A percentile compares a stretch with the other conserved stretches of the same genome.
phyloP scores from a whole-genome alignment of 2,113 vertebrate genomes.

The Pterocles gutturalis region DNA sequence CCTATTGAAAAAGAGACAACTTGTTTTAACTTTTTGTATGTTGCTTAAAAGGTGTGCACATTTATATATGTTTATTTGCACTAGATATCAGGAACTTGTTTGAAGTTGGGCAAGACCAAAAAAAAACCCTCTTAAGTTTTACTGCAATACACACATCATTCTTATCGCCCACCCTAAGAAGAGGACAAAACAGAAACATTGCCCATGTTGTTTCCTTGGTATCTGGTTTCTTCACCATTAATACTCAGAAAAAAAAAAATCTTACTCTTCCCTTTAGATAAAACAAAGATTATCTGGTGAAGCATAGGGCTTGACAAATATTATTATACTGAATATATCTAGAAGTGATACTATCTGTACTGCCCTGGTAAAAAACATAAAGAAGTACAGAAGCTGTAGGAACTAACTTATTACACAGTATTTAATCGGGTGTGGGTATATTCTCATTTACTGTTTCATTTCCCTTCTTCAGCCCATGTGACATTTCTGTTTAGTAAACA shows the following conservation, averaged over 20 bases:
- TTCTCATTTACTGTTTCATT: not conserved
- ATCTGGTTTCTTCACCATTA: not conserved
- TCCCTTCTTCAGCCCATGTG: not conserved
- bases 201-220: not conserved
- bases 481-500: not conserved
- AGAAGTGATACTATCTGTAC: not conserved
- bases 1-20: not conserved
- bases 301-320: not conserved
- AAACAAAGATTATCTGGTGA: not conserved
- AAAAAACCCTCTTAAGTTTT: not conserved
- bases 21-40: not conserved
- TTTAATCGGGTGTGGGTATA: not conserved
- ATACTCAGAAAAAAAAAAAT: not conserved
- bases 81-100: not conserved
- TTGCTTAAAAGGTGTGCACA: not conserved
- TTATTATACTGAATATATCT: not conserved
- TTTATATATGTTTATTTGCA: not conserved
- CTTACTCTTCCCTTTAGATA: not conserved
- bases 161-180: not conserved
- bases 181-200: not conserved
- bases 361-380: not conserved
- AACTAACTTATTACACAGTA: not conserved
- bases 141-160: not conserved
- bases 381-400: not conserved
- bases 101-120: not conserved